Conservation (phyloP, 2,113 vertebrate species). For the Carlito syrichta region DNA sequence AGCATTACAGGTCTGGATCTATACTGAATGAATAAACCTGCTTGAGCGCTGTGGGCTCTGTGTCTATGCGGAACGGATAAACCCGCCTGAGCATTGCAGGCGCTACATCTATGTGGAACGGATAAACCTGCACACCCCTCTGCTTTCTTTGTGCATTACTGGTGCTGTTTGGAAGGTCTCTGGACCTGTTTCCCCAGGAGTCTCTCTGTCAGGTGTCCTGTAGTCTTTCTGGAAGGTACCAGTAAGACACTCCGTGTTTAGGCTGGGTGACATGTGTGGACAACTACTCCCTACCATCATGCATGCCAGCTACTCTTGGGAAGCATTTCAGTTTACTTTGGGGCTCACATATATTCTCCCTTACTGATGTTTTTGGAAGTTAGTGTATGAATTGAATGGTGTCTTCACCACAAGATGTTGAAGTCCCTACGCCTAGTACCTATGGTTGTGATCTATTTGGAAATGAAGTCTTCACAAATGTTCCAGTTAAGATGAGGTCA, state of each 20-base stretch:
- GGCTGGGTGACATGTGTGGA: background rate
- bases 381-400: background rate
- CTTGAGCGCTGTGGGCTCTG: too few species aligned
- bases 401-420: background rate
- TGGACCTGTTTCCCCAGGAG: background rate
- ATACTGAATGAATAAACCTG: background rate
- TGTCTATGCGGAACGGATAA: too few species aligned
- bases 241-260: background rate
- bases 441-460: background rate
- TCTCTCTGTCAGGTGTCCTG: background rate
- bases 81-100: background rate
- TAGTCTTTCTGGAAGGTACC: background rate
- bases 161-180: background rate
- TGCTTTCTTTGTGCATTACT: background rate
- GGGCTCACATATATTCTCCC: background rate
- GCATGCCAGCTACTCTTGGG: background rate
- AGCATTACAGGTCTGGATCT: background rate
- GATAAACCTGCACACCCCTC: background rate
- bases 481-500: background rate
- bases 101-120: background rate
- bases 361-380: background rate
- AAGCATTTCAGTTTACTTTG: background rate
- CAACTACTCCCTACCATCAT: background rate
- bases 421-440: background rate
- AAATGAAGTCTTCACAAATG: background rate